phyloP scores from a whole-genome alignment of 2,888 invertebrate species.

The Pollenia amentaria region DNA sequence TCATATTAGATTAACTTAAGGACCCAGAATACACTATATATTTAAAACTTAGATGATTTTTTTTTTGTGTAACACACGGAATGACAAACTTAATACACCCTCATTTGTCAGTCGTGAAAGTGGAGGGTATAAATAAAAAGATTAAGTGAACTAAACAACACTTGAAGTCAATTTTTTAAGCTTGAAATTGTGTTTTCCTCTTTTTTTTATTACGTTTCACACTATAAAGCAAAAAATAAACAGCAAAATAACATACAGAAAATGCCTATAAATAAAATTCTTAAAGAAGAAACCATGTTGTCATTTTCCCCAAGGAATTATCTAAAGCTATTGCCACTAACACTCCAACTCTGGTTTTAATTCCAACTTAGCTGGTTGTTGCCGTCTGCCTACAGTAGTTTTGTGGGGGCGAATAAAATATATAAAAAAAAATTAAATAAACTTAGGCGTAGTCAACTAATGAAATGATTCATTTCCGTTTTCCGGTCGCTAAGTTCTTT shows the following conservation, averaged over 20 bases:
- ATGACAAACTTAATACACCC: background rate
- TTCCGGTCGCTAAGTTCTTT: slow-evolving; percentile 76
- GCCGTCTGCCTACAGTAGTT: slow-evolving; percentile 9
- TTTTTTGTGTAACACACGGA: too few relatives aligned
- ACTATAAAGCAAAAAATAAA: slow-evolving; percentile 45
- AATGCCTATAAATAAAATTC: background rate
- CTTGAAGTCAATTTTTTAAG: slow-evolving; percentile 63
- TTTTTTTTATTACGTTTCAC: slow-evolving; percentile 45
- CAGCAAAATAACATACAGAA: slow-evolving; percentile 9
- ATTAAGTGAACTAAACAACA: slow-evolving; percentile 34
- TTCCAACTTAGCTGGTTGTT: background rate
- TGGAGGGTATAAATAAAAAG: background rate
- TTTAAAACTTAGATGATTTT: too few relatives aligned
- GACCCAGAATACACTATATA: too few relatives aligned
- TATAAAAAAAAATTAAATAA: slow-evolving; percentile 27
- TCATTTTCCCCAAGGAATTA: slow-evolving; percentile 54
- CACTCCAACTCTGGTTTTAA: slow-evolving; percentile 1
- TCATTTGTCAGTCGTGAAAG: background rate
- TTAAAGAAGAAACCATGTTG: slow-evolving; percentile 32
- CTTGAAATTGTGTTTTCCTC: slow-evolving; percentile 57
- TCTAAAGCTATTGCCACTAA: slow-evolving; percentile 35
- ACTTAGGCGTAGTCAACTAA: slow-evolving; percentile 78
- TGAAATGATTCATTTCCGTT: slow-evolving; percentile 84
- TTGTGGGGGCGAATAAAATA: slow-evolving; percentile 17
- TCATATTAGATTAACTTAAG: too few relatives aligned